Percentiles rank a stretch among this genome's conserved stretches.
phyloP scores from a whole-genome alignment of 1,140 invertebrate genomes.

The Drosophila sp. region DNA sequence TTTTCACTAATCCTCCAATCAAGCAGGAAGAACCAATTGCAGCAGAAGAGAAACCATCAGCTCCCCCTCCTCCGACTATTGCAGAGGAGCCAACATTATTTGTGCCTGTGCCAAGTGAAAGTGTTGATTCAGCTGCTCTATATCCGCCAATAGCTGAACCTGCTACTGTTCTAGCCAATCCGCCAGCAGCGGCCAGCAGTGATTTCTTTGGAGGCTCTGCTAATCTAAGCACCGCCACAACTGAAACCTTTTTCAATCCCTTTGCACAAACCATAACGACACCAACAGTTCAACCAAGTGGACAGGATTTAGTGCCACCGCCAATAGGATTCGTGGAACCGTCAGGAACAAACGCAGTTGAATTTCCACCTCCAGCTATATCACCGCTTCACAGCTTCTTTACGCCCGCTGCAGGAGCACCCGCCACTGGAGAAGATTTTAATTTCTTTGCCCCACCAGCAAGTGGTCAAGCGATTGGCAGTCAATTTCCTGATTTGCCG shows the following conservation, averaged over 20 bases:
- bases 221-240: slow-evolving; percentile 35
- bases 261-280: slow-evolving; percentile 60
- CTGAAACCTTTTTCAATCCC: slow-evolving; percentile 68
- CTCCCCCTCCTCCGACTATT: not conserved
- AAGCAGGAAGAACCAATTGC: slow-evolving; percentile 18
- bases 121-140: slow-evolving; percentile 24
- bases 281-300: slow-evolving; percentile 32
- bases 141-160: slow-evolving; percentile 17
- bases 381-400: slow-evolving; percentile 64
- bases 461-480: not conserved
- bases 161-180: not conserved
- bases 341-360: not conserved
- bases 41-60: not conserved
- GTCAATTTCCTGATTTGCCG: slow-evolving; percentile 49
- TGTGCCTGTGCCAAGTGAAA: slow-evolving; percentile 49
- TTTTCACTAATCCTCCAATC: slow-evolving; percentile 8
- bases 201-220: slow-evolving; percentile 24
- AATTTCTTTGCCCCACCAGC: slow-evolving; percentile 51
- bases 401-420: slow-evolving; percentile 29
- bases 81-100: slow-evolving; percentile 35
- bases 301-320: slow-evolving; percentile 46
- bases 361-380: slow-evolving; percentile 34
- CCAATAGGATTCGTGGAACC: slow-evolving; percentile 59
- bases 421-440: slow-evolving; percentile 30
- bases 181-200: not conserved